Evolutionary conservation across 2,113 vertebrate genomes (phyloP).

Genomic region (Periophthalmus modestus): DNA sequence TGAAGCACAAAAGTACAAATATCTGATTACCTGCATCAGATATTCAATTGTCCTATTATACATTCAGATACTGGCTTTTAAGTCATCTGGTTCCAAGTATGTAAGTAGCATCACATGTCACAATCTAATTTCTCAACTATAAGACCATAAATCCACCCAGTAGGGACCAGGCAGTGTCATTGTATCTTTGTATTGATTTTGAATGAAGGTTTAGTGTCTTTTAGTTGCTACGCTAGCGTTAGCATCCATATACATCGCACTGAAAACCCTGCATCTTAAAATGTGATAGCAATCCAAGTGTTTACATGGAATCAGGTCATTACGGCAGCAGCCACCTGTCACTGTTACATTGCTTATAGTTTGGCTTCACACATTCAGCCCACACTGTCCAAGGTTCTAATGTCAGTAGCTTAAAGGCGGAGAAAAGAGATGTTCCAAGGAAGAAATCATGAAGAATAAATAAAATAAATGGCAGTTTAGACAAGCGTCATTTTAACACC

Average conservation of each 20-base stretch:
- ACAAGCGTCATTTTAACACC: not conserved
- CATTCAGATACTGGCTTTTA: not conserved
- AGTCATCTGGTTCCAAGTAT: too few relatives aligned
- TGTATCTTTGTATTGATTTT: not conserved
- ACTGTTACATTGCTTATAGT: constrained; percentile 22
- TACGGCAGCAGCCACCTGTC: constrained; percentile 7
- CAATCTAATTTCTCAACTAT: not conserved
- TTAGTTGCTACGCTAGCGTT: not conserved
- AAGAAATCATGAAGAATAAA: not conserved
- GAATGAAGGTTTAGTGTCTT: not conserved
- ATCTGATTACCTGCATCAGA: not conserved
- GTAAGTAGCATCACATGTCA: not conserved
- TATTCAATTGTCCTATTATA: not conserved
- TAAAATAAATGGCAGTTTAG: not conserved
- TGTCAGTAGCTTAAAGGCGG: constrained; percentile 41
- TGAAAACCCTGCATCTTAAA: not conserved
- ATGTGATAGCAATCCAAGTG: not conserved
- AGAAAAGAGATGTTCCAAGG: constrained; percentile 14
- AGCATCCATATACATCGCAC: not conserved
- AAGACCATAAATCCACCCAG: not conserved
- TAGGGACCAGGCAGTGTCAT: not conserved
- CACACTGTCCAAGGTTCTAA: constrained; percentile 31
- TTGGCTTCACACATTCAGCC: constrained; percentile 39
- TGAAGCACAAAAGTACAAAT: too few relatives aligned
- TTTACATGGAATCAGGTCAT: not conserved